Base-by-base conservation (phyloP, 1,140 invertebrate species). In the Atta cephalotes region DNA sequence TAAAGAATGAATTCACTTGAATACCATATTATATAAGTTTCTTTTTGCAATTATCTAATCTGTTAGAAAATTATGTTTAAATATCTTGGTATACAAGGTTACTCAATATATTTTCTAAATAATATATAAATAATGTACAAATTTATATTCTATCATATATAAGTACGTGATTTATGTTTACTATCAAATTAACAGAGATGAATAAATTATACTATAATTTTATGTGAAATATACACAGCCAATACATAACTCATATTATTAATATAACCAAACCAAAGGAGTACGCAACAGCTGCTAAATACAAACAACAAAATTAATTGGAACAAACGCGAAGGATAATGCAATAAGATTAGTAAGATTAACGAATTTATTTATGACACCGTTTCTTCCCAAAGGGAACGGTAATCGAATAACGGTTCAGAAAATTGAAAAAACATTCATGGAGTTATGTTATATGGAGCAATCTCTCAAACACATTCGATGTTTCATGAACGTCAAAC, bases 341-440 rank as follows among this genome's bases (percentile, higher is more conserved):
- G 1, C 10, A 21, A 45, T 7, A 3, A 25, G 21, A 49, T 70
- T 21, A 45, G 25, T 35, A 18, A 31, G 25, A 45, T 82, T 14
- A 72, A 72, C 25, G 5, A 14, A 84, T 51, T 74, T 45, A 72
- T 35, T 72, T 45, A 10, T 49, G 45, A 74, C 53, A 82, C 45
- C 71, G 39, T 62, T 82, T 81, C 39, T 31, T 45, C 16, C 53
- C 7, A 28, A 58, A n/a, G 76, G 56, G 16, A 35, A 79, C n/a
- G 49, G 14, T 21, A 58, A 79, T 53, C 49, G 49, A 16, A 85
- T 66, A 78, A 79, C 76, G 82, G 82, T 84, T 60, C 25, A 21
- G 28, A 62, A 84, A 84, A 76, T 35, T 62, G 70, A 62, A 58
- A 70, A 25, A 82, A 62, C 53, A 74, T 21, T 49, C n/a, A n/a